phyloP scores from a whole-genome alignment of 2,888 invertebrate species.

The Agonopterix subpropinquella region DNA sequence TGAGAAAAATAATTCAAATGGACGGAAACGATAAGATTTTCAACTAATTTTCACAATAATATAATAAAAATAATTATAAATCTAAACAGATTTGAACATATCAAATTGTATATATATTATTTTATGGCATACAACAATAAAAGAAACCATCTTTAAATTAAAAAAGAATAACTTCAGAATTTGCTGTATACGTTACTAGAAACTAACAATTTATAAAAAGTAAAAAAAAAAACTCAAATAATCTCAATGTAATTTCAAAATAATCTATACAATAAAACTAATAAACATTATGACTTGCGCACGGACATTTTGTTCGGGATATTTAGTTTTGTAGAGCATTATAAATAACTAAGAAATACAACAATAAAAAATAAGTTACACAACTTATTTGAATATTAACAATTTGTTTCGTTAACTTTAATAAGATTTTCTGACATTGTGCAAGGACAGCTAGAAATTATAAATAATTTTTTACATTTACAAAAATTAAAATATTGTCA shows the following conservation, averaged over 20 bases:
- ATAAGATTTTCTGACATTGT: conserved; percentile 37
- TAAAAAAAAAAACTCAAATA: conserved; percentile 62
- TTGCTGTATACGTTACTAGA: conserved; percentile 21
- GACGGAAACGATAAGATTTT: conserved; percentile 71
- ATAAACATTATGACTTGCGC: conserved; percentile 35
- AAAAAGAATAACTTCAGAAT: not conserved
- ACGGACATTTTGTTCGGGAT: conserved; percentile 21
- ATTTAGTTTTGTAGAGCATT: conserved; percentile 14
- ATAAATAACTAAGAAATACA: conserved; percentile 31
- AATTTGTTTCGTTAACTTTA: conserved; percentile 27
- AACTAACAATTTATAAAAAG: conserved; percentile 55
- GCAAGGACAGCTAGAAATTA: conserved; percentile 45
- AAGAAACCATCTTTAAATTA: not conserved
- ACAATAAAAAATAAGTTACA: conserved; percentile 48
- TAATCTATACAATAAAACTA: conserved; percentile 32
- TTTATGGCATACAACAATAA: conserved; percentile 30
- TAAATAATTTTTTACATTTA: conserved; percentile 11
- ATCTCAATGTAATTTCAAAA: conserved; percentile 72
- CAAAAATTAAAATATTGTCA: conserved; percentile 1
- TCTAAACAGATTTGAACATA: conserved; percentile 47
- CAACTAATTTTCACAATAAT: conserved; percentile 37
- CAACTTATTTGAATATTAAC: conserved; percentile 39
- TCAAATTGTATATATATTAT: conserved; percentile 36
- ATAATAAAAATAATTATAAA: conserved; percentile 35
- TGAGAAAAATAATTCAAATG: conserved; percentile 45